These are phyloP conservation scores for Catocala fraxini DNA, from an alignment of 2,888 invertebrate species.

Conservation along the genomic window DNA sequence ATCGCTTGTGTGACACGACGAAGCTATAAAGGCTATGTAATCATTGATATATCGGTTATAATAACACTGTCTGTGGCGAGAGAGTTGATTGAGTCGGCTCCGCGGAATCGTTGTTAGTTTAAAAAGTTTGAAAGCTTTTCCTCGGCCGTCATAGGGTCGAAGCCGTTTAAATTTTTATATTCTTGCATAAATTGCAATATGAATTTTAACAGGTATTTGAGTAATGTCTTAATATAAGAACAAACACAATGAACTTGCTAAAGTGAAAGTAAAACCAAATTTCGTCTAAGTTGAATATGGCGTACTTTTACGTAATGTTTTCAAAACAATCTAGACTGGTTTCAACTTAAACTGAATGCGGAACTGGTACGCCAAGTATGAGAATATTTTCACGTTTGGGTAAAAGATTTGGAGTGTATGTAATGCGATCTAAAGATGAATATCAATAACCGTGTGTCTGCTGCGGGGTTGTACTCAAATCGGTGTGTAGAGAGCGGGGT, in stretches of 20 bases:
- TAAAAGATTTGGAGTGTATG: neutral
- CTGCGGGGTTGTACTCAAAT: conserved; percentile 62
- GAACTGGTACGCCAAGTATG: neutral
- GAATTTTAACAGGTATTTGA: too few species aligned
- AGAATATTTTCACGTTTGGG: neutral
- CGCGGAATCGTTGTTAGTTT: conserved; percentile 5
- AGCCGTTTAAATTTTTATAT: too few species aligned
- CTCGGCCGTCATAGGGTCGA: too few species aligned
- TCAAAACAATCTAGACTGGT: conserved; percentile 1
- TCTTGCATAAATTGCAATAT: too few species aligned
- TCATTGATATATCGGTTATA: conserved; percentile 37
- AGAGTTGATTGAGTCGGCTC: conserved; percentile 27
- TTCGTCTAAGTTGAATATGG: too few species aligned
- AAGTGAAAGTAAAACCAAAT: too few species aligned
- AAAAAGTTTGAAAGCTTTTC: neutral
- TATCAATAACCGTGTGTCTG: conserved; percentile 53
- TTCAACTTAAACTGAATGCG: neutral
- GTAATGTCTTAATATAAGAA: too few species aligned
- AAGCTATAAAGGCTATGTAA: conserved; percentile 30
- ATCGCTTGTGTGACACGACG: conserved; percentile 50
- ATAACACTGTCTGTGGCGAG: conserved; percentile 21
- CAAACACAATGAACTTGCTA: too few species aligned
- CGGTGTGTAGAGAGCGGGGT: conserved; percentile 64
- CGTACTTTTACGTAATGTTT: neutral
- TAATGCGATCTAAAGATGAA: conserved; percentile 49